A percentile compares a stretch with the other conserved stretches of the same genome.
Evolutionary conservation across 2,888 invertebrate genomes (phyloP).

Genomic region (Onchidella celtica): DNA sequence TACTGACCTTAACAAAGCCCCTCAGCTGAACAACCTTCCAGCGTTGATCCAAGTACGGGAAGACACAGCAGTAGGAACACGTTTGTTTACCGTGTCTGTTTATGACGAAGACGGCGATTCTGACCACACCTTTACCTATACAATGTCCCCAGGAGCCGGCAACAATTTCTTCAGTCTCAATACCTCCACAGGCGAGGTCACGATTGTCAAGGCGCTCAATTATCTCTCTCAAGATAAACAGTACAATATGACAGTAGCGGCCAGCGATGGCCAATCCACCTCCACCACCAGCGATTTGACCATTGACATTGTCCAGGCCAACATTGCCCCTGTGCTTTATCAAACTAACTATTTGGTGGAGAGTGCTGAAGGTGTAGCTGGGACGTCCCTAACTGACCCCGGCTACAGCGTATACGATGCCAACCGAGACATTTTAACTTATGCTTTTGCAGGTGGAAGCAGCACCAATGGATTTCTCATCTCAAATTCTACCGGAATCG

Average conservation of each 20-base stretch:
- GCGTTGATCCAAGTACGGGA: constrained; percentile 22
- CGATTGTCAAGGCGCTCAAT: background rate
- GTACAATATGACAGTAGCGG: constrained; percentile 18
- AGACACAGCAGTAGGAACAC: constrained; percentile 16
- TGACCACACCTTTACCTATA: background rate
- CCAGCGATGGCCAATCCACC: background rate
- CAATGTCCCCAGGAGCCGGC: constrained; percentile 3
- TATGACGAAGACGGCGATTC: constrained; percentile 41
- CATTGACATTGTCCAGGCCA: constrained; percentile 5
- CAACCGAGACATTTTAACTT: constrained; percentile 20
- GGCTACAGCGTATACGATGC: constrained; percentile 5
- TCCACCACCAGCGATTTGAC: background rate
- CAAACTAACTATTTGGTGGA: constrained; percentile 7
- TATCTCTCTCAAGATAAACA: background rate
- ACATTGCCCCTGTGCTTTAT: constrained; percentile 6
- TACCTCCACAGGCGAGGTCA: background rate
- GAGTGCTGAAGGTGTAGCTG: constrained; percentile 7
- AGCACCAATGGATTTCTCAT: background rate
- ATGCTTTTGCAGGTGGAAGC: background rate
- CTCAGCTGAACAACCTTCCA: constrained; percentile 22
- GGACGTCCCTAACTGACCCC: constrained; percentile 14
- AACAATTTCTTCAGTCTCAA: background rate
- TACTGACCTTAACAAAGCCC: background rate
- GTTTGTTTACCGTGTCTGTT: constrained; percentile 13
- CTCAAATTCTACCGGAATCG: constrained; percentile 6